These are phyloP conservation scores for Petrosia ficiformis DNA, from an alignment of 37 sponge, comb jelly and placozoan species.

Conservation along the genomic window DNA sequence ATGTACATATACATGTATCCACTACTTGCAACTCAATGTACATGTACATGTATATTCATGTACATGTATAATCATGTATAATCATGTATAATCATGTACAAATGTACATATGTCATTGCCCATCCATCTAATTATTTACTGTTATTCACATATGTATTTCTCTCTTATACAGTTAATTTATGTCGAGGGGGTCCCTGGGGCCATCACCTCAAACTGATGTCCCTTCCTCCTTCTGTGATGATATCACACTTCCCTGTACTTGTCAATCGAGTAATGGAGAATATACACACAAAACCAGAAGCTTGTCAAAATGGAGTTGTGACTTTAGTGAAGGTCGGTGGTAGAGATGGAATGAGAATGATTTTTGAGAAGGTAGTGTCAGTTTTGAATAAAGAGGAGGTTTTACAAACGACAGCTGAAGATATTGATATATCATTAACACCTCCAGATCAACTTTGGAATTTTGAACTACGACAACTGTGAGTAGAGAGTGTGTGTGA, in stretches of 20 bases:
- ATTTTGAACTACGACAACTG: conserved; percentile 46
- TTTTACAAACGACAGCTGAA: conserved; percentile 33
- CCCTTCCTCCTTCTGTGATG: conserved; percentile 16
- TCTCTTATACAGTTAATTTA: neutral
- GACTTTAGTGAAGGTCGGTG: conserved; percentile 18
- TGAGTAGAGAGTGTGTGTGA: conserved; percentile 16
- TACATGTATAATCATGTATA: no score
- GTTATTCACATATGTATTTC: neutral
- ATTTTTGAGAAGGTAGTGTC: conserved; percentile 33
- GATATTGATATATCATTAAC: conserved; percentile 66
- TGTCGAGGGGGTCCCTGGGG: conserved; percentile 26
- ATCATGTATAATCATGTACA: no score
- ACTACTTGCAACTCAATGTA: no score
- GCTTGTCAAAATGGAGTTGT: conserved; percentile 4
- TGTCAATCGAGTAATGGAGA: neutral
- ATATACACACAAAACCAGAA: conserved; percentile 4
- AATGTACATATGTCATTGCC: no score
- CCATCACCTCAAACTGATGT: conserved; percentile 20
- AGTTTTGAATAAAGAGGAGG: conserved; percentile 24
- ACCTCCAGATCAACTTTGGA: conserved; percentile 57
- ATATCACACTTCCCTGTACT: conserved; percentile 3
- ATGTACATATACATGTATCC: no score
- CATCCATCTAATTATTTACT: no score
- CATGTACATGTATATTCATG: no score
- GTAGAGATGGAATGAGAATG: neutral